Evolutionary conservation across 2,113 vertebrate genomes (phyloP), one percentile per base, ranked within the genome.

Genomic region (Herpailurus yagouaroundi): DNA sequence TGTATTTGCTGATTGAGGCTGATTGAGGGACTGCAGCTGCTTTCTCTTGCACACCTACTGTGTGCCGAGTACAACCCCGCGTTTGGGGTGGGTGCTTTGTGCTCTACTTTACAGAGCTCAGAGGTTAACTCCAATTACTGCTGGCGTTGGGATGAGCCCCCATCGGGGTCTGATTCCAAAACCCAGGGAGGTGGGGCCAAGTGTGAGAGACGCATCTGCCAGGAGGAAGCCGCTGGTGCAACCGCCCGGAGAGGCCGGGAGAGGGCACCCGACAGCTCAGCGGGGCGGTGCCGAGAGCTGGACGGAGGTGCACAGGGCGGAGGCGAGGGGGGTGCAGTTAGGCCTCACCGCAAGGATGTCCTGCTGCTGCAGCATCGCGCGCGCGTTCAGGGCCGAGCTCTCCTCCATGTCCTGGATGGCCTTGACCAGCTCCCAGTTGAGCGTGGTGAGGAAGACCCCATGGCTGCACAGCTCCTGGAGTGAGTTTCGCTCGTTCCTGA

Each of bases 341-440:
- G 41, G 57, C 33, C 97, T 98, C 97, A 99, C 98, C 98, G 38
- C 52, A 0, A 98, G 84, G 9, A 38, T 36, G 25, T 97, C 85
- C 5, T 98, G 96, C 87, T 97, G 97, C 92, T 97, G 97, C 73
- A 99, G 98, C 91, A 98, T 81, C 25, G 45, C 33, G 31, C 97
- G 98, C 66, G 95, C 97, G 48, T 48, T 84, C 63, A 27, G n/a
- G 27, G 97, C 96, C 2, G 94, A 91, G 86, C 50, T 87, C 5
- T 68, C 79, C 3, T 98, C 98, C 4, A 68, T 89, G 68, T 85
- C 84, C 95, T 96, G 94, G 48, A 98, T 98, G 79, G 74, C 69
- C 50, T 66, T 25, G 14, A 85, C 23, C 88, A 98, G 85, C 48
- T 29, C 38, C 73, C 48, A 29, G 48, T 97, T 98, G 85, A 84